Evolutionary conservation across 2,113 vertebrate genomes (phyloP).

Genomic region (Probosciger aterrimus): DNA sequence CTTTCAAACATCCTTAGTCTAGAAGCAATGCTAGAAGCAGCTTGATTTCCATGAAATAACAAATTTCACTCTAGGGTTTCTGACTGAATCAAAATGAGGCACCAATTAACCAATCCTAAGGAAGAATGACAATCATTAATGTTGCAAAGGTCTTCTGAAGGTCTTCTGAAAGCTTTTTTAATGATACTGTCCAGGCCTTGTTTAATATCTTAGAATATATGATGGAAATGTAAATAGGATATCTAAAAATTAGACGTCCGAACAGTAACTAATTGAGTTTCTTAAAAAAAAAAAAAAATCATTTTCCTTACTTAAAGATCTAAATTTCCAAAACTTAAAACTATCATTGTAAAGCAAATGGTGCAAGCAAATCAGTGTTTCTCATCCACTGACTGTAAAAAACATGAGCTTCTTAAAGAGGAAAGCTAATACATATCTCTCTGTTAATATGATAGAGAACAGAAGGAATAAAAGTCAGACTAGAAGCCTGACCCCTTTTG

Average conservation of each 20-base stretch:
- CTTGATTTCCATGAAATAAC: not conserved
- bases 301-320: not conserved
- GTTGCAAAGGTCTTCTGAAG: not conserved
- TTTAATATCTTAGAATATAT: not conserved
- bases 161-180: not conserved
- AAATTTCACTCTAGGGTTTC: not conserved
- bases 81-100: not conserved
- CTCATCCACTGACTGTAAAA: not conserved
- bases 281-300: not conserved
- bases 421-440: not conserved
- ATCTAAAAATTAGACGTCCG: not conserved
- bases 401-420: not conserved
- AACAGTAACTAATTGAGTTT: not conserved
- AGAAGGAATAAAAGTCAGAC: not conserved
- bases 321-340: not conserved
- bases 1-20: not conserved
- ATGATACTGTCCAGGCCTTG: not conserved
- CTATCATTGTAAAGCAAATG: not conserved
- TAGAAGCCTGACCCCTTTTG: not conserved
- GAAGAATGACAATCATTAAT: not conserved
- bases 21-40: not conserved
- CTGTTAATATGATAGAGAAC: not conserved
- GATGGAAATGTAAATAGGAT: not conserved
- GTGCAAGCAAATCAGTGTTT: not conserved
- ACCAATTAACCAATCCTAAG: not conserved